Evolutionary conservation across 2,888 invertebrate genomes (phyloP).

Genomic region (Zaprionus obscuricornis): DNA sequence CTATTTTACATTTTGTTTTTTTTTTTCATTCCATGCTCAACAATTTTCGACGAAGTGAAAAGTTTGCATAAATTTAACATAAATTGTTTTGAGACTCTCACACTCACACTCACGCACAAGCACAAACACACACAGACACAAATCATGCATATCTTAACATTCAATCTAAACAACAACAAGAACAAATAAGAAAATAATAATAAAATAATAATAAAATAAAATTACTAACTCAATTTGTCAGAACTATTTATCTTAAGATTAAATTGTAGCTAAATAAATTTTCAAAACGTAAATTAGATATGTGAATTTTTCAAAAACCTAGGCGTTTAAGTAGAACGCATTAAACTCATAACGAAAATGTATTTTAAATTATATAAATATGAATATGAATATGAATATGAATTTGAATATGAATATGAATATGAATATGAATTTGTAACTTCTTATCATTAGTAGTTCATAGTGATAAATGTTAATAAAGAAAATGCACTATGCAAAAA

Average conservation of each 20-base stretch:
- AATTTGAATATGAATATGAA: conserved; percentile 62
- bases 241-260: conserved; percentile 64
- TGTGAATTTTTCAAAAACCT: conserved; percentile 48
- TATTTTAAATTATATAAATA: too few relatives aligned
- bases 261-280: conserved; percentile 67
- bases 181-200: conserved; percentile 8
- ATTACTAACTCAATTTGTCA: conserved; percentile 47
- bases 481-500: conserved; percentile 33
- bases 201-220: conserved; percentile 11
- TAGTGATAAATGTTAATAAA: conserved; percentile 75
- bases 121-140: conserved; percentile 1
- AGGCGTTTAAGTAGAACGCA: conserved; percentile 9
- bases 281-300: conserved; percentile 54
- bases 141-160: conserved; percentile 66
- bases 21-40: neutral
- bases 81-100: conserved; percentile 32
- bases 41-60: conserved; percentile 45
- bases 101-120: conserved; percentile 1
- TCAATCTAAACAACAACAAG: conserved; percentile 37
- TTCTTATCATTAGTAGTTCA: conserved; percentile 76
- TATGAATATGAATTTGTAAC: conserved; percentile 71
- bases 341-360: conserved; percentile 25
- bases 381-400: conserved; percentile 55
- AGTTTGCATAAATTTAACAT: conserved; percentile 51
- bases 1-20: neutral